Evolutionary conservation across 2,113 vertebrate species (phyloP), one percentile per base, ranked within the genome.

Genomic region (Heteronetta atricapilla): DNA sequence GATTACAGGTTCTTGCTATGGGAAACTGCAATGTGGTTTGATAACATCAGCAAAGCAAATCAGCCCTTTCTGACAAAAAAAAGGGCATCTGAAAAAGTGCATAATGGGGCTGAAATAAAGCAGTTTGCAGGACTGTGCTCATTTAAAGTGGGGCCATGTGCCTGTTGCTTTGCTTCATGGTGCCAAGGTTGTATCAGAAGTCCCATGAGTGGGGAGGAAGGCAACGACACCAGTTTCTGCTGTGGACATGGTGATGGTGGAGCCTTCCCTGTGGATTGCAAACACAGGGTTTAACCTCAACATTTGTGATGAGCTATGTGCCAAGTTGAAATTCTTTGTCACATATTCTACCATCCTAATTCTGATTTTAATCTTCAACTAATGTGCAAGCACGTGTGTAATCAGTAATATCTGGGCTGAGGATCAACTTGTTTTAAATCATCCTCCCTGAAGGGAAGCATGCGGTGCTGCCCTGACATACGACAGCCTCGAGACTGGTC

Each of bases 231-330:
- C 72, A 36, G 5, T 33, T 56, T 60, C 25, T 85, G 44, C 58
- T 1, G 0, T n/a, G 21, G 50, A 8, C 9, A n/a, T 5, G 5
- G 38, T 33, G 46, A 50, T 1, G 4, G 19, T 31, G 18, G n/a
- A 73, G 52, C 62, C 40, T 73, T 29, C 58, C 44, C 59, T 18
- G 22, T 0, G 8, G 34, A 11, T 58, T 38, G 28, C 8, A 79
- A 76, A 52, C 70, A 38, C 8, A 19, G n/a, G 42, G 29, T 10
- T 90, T 68, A 38, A 42, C 38, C 2, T 6, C 50, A 86, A 44
- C 26, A 33, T 86, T 88, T 92, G 36, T 40, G 56, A 31, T 36
- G 33, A 20, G 38, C 38, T 58, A n/a, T 0, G 4, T 44, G 29
- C 68, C 63, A 68, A n/a, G 23, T 17, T 80, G 60, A 38, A 90